A percentile compares a stretch with the other conserved stretches of the same genome.
Evolutionary conservation across 2,797 vertebrate species (phyloP).

Genomic region (Neomorphus geoffroyi): DNA sequence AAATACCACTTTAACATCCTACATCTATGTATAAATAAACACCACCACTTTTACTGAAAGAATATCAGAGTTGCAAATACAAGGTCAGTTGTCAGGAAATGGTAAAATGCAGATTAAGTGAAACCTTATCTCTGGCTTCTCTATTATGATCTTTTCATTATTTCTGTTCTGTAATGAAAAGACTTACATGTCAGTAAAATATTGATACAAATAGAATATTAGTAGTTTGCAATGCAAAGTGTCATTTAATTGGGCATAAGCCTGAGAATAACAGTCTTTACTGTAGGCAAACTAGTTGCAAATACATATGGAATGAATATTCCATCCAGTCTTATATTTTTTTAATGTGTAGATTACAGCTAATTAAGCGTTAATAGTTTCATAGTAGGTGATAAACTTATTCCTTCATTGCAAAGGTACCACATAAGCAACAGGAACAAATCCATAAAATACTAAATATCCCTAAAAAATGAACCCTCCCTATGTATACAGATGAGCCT

Average conservation of each 20-base stretch:
- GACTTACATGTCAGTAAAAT: background rate
- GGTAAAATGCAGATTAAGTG: background rate
- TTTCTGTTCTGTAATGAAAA: background rate
- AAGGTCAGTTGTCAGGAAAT: background rate
- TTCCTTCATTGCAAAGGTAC: background rate
- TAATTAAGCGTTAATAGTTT: background rate
- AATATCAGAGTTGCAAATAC: background rate
- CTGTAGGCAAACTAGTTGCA: background rate
- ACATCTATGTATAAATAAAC: background rate
- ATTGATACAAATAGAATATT: background rate
- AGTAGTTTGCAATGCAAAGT: background rate
- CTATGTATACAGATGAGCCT: background rate
- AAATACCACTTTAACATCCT: background rate
- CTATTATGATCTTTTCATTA: background rate
- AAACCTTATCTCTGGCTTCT: background rate
- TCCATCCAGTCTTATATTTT: background rate
- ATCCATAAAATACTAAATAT: background rate
- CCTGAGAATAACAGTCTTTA: background rate
- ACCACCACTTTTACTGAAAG: background rate
- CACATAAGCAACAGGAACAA: background rate
- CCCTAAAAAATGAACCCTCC: background rate
- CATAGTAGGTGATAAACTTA: background rate
- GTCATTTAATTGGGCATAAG: background rate
- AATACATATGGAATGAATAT: background rate
- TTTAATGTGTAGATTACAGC: background rate